These are phyloP conservation scores for Mormyrus iriodes DNA, from an alignment of 2,113 vertebrate species.

Conservation along the genomic window DNA sequence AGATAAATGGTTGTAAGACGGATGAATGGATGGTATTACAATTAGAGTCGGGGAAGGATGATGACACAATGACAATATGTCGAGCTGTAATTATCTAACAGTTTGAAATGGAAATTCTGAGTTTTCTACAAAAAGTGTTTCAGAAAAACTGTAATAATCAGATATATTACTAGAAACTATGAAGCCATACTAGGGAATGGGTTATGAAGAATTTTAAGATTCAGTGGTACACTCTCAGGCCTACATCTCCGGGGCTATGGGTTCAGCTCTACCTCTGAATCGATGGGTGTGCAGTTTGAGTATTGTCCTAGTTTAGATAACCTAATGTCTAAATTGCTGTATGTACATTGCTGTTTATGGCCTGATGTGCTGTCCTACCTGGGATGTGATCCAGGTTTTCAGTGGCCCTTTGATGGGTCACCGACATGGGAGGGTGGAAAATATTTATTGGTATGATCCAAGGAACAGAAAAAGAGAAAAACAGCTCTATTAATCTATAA, in stretches of 20 bases:
- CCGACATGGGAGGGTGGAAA: neutral
- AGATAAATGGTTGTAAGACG: neutral
- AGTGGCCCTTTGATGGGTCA: neutral
- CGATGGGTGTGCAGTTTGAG: neutral
- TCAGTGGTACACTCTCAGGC: neutral
- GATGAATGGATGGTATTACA: neutral
- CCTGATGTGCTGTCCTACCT: neutral
- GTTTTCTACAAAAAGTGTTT: neutral
- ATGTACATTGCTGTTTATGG: neutral
- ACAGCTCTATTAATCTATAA: neutral
- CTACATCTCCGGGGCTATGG: neutral
- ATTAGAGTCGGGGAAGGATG: neutral
- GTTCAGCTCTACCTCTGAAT: neutral
- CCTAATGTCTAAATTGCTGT: neutral
- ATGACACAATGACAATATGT: neutral
- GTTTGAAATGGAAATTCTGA: neutral
- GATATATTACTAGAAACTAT: neutral
- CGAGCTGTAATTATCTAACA: neutral
- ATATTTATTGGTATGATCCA: neutral
- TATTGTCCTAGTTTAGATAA: neutral
- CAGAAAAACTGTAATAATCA: neutral
- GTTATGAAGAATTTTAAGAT: neutral
- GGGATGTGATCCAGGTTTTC: neutral
- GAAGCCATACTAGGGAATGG: neutral
- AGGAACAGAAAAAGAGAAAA: neutral